Conservation (phyloP, 1,140 invertebrate genomes). For the Lepeophtheirus salmonis region DNA sequence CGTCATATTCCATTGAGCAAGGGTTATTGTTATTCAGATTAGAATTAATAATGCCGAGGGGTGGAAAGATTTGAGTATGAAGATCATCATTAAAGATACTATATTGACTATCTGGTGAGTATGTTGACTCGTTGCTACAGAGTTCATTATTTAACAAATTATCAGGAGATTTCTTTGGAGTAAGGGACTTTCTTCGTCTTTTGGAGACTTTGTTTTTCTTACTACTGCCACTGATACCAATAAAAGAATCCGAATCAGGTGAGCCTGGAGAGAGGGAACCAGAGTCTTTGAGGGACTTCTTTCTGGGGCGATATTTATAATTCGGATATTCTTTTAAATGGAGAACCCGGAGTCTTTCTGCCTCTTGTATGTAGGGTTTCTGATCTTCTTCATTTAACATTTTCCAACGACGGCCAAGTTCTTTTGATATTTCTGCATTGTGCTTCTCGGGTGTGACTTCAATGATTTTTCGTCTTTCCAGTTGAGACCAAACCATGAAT, state of each 20-base stretch:
- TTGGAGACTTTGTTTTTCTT: too few relatives aligned
- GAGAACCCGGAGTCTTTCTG: constrained; percentile 63
- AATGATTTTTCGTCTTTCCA: constrained; percentile 23
- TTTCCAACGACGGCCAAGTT: constrained; percentile 64
- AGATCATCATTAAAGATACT: too few relatives aligned
- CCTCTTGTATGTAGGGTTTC: constrained; percentile 80
- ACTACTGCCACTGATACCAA: not conserved
- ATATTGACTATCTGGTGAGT: too few relatives aligned
- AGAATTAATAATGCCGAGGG: too few relatives aligned
- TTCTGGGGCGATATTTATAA: constrained; percentile 88
- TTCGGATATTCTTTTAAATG: constrained; percentile 91
- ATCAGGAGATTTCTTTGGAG: not conserved
- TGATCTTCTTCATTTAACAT: constrained; percentile 64
- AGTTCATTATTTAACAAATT: too few relatives aligned
- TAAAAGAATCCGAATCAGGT: not conserved
- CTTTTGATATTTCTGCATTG: constrained; percentile 17
- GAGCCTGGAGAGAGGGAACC: not conserved
- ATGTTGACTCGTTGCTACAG: too few relatives aligned
- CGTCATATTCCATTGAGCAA: not conserved
- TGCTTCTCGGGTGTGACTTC: constrained; percentile 14
- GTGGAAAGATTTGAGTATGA: too few relatives aligned
- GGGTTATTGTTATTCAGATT: too few relatives aligned
- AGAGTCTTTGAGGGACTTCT: constrained; percentile 30
- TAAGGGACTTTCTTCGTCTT: not conserved
- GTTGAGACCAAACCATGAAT: constrained; percentile 67